Percentiles rank a stretch among this genome's conserved stretches.
Conservation (phyloP, 2,888 invertebrate genomes). For the Phyto melanocephala region DNA sequence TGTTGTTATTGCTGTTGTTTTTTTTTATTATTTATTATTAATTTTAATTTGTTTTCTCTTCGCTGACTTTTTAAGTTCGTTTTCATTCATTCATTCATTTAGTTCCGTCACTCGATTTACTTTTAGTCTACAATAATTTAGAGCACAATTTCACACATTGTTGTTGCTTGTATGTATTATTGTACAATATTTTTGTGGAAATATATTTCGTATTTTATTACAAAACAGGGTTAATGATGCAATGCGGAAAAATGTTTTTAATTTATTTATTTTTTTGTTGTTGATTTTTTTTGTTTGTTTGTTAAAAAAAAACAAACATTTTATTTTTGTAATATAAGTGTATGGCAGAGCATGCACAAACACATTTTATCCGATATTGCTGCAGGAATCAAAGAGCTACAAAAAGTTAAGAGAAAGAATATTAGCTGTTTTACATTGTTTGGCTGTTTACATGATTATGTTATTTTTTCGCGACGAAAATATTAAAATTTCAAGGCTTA, state of each 20-base stretch:
- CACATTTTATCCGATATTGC: too few relatives aligned
- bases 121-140: slow-evolving; percentile 36
- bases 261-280: too few relatives aligned
- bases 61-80: slow-evolving; percentile 12
- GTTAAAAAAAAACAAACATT: slow-evolving; percentile 2
- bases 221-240: slow-evolving; percentile 53
- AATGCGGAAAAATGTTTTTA: slow-evolving; percentile 51
- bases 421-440: too few relatives aligned
- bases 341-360: background rate
- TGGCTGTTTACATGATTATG: too few relatives aligned
- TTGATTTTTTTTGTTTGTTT: background rate
- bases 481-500: too few relatives aligned
- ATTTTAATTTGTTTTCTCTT: background rate
- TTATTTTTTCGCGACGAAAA: too few relatives aligned
- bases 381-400: too few relatives aligned
- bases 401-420: too few relatives aligned
- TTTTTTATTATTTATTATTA: slow-evolving; percentile 32
- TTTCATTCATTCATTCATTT: slow-evolving; percentile 26
- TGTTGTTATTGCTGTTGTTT: background rate
- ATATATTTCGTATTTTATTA: slow-evolving; percentile 20
- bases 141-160: slow-evolving; percentile 6
- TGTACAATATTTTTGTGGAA: background rate
- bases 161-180: slow-evolving; percentile 2
- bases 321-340: background rate
- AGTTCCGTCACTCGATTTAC: slow-evolving; percentile 35